Percentiles rank a stretch among this genome's conserved stretches.
Evolutionary conservation across 2,113 vertebrate genomes (phyloP).

Genomic region (Tyto alba): DNA sequence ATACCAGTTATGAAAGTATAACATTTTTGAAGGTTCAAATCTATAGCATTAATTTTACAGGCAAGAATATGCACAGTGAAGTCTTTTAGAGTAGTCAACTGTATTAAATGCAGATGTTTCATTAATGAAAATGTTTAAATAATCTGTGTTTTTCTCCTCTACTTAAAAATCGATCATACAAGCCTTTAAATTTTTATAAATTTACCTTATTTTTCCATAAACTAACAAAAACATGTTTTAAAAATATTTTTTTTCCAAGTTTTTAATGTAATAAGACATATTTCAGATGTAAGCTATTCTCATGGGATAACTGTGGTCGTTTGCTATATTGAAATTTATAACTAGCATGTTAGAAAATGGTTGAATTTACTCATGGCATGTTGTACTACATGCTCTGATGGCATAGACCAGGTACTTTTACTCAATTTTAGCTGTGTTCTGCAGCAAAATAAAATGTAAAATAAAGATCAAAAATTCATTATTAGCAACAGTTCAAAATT

Average conservation of each 20-base stretch:
- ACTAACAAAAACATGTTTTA: neutral
- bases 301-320: neutral
- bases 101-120: neutral
- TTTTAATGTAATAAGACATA: neutral
- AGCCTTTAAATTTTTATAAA: neutral
- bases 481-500: neutral
- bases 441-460: neutral
- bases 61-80: neutral
- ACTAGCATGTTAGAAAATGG: neutral
- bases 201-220: neutral
- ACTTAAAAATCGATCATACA: neutral
- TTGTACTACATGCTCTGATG: neutral
- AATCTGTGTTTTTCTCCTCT: neutral
- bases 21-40: neutral
- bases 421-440: neutral
- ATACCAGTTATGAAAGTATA: neutral
- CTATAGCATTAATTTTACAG: neutral
- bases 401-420: neutral
- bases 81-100: neutral
- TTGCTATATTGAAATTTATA: neutral
- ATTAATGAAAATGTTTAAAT: neutral
- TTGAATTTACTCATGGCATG: rapidly evolving
- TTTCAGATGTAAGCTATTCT: neutral
- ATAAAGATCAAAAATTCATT: neutral
- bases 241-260: neutral